phyloP scores from a whole-genome alignment of 2,888 invertebrate species.

The Loripinus fragilis region DNA sequence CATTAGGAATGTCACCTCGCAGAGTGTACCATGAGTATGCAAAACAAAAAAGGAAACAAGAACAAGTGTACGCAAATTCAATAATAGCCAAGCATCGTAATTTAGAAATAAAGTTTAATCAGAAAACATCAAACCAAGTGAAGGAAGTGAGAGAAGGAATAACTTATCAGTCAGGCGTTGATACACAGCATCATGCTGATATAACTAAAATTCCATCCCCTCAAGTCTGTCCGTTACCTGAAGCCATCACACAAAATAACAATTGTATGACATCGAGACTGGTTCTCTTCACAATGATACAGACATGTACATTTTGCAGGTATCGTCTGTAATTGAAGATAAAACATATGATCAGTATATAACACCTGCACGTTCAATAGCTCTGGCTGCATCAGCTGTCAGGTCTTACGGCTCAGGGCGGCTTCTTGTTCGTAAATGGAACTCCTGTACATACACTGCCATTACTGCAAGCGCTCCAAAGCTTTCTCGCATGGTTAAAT shows the following conservation, averaged over 20 bases:
- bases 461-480: conserved; percentile 6
- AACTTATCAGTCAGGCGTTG: conserved; percentile 34
- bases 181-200: background rate
- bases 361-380: conserved; percentile 28
- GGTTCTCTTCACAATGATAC: conserved; percentile 23
- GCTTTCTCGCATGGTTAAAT: conserved; percentile 16
- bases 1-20: conserved; percentile 36
- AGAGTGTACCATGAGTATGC: conserved; percentile 27
- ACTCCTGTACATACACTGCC: conserved; percentile 24
- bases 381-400: conserved; percentile 39
- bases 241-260: conserved; percentile 1
- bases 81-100: conserved; percentile 30
- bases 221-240: background rate
- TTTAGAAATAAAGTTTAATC: conserved; percentile 27
- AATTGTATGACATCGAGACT: conserved; percentile 46
- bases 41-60: conserved; percentile 21
- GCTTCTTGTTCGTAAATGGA: conserved; percentile 25
- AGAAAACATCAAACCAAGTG: background rate
- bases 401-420: conserved; percentile 29
- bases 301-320: conserved; percentile 43
- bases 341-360: conserved; percentile 33
- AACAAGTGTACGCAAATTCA: conserved; percentile 23
- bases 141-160: conserved; percentile 36
- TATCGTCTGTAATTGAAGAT: conserved; percentile 30
- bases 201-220: conserved; percentile 14